A percentile compares a stretch with the other conserved stretches of the same genome.
phyloP scores from a whole-genome alignment of 2,113 vertebrate genomes.

The Nycticorax nycticorax region DNA sequence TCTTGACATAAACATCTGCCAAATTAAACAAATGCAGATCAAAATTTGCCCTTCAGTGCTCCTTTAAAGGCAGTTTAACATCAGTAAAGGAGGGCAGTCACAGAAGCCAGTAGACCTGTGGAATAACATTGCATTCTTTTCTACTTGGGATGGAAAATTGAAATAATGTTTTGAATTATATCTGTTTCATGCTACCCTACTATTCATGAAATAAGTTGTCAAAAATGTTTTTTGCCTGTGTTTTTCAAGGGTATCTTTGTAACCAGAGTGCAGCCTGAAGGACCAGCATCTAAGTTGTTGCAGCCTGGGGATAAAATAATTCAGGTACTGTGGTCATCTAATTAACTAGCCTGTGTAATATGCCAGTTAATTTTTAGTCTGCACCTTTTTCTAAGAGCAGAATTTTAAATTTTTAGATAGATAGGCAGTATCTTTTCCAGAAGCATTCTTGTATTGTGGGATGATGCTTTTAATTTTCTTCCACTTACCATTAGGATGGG shows the following conservation, averaged over 20 bases:
- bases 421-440: neutral
- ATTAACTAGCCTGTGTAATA: neutral
- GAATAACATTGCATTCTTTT: neutral
- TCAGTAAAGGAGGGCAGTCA: neutral
- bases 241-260: conserved; percentile 94
- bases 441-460: neutral
- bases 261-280: conserved; percentile 95
- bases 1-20: neutral
- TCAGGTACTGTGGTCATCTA: conserved; percentile 76
- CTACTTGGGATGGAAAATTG: neutral
- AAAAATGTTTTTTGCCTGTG: neutral
- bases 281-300: conserved; percentile 91
- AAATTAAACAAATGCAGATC: neutral
- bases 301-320: conserved; percentile 96
- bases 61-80: neutral
- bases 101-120: neutral
- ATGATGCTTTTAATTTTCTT: neutral
- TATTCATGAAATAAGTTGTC: neutral
- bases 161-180: neutral
- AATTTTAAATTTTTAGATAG: neutral
- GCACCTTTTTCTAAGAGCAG: neutral
- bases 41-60: neutral
- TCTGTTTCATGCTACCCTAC: neutral
- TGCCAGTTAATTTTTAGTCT: neutral
- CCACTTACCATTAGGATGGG: neutral